Percentiles rank a stretch among this genome's conserved stretches.
These are phyloP conservation scores for Linnaemya vulpina DNA, from an alignment of 2,888 invertebrate species.

Conservation along the genomic window DNA sequence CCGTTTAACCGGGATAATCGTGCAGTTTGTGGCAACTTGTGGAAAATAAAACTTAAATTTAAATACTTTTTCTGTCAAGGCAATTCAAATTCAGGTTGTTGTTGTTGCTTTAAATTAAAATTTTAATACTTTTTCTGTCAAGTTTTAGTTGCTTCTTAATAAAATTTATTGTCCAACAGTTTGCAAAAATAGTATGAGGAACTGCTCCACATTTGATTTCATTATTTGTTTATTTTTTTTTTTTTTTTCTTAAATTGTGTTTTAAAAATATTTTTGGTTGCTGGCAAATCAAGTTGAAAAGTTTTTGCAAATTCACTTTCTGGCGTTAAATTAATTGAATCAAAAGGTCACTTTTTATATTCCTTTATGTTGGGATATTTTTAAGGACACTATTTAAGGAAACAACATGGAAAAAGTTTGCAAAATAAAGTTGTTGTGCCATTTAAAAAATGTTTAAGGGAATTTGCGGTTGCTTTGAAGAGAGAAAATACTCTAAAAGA, in stretches of 20 bases:
- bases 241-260: slow-evolving; percentile 11
- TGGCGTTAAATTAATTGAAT: slow-evolving; percentile 55
- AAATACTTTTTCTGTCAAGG: background rate
- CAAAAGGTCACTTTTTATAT: slow-evolving; percentile 24
- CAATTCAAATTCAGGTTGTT: no score
- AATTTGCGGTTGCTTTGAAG: background rate
- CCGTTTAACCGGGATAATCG: slow-evolving; percentile 46
- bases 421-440: background rate
- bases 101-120: no score
- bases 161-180: background rate
- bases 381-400: slow-evolving; percentile 6
- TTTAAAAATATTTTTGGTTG: slow-evolving; percentile 56
- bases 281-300: slow-evolving; percentile 37
- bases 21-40: slow-evolving; percentile 34
- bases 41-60: slow-evolving; percentile 27
- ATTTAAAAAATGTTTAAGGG: slow-evolving; percentile 8
- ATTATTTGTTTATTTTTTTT: slow-evolving; percentile 33
- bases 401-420: background rate
- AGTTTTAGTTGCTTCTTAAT: background rate
- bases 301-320: slow-evolving; percentile 51
- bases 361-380: slow-evolving; percentile 22
- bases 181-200: background rate
- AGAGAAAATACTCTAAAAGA: background rate
- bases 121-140: background rate
- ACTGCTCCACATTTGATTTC: slow-evolving; percentile 54